A percentile compares a stretch with the other conserved stretches of the same genome.
Conservation (phyloP, 2,888 invertebrate genomes). For the Autographa gamma region DNA sequence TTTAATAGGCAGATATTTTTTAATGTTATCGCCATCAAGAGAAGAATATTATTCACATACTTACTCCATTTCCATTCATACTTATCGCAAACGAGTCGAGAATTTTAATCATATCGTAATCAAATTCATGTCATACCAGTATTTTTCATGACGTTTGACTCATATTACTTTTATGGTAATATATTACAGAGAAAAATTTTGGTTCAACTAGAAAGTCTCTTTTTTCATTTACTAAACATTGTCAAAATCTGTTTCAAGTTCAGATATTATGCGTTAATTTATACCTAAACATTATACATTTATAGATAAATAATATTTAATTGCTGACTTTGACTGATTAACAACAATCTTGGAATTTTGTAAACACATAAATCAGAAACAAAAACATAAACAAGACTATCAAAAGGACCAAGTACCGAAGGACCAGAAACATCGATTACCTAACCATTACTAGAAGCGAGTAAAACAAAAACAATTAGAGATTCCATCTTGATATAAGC, state of each 20-base stretch:
- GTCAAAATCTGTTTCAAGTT: too few species aligned
- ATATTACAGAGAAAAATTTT: not conserved
- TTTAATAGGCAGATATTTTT: too few species aligned
- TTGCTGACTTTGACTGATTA: too few species aligned
- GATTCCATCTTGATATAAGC: slow-evolving; percentile 33
- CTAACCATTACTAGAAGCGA: not conserved
- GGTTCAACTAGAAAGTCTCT: too few species aligned
- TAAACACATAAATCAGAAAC: not conserved
- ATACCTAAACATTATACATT: too few species aligned
- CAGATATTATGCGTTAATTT: too few species aligned
- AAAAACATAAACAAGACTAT: not conserved
- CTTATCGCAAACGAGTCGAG: not conserved
- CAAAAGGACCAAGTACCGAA: slow-evolving; percentile 7
- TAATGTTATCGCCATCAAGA: too few species aligned
- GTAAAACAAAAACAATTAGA: slow-evolving; percentile 19
- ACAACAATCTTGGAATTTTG: too few species aligned
- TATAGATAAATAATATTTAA: too few species aligned
- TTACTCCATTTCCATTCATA: not conserved
- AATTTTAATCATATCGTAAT: slow-evolving; percentile 3
- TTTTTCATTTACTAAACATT: too few species aligned
- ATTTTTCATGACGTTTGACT: not conserved
- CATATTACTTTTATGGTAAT: not conserved
- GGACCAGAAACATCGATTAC: not conserved
- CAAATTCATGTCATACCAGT: not conserved
- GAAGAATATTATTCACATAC: too few species aligned